Conservation (phyloP, 2,113 vertebrate species). For the Rhegmatorhina hoffmannsi region DNA sequence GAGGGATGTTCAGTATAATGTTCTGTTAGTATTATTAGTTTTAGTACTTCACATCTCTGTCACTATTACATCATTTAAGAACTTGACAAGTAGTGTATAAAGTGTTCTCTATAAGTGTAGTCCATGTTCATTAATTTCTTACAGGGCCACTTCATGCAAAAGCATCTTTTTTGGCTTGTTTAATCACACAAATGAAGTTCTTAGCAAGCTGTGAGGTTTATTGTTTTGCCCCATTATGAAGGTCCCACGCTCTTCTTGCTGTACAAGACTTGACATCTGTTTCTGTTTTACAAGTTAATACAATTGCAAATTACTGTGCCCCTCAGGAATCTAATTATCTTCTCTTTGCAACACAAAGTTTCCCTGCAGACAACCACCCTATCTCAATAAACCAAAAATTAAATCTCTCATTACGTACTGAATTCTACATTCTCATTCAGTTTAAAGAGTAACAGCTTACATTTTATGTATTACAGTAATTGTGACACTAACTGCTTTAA, state of each 20-base stretch:
- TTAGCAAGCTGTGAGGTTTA: neutral
- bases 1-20: neutral
- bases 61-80: neutral
- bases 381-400: neutral
- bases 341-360: neutral
- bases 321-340: neutral
- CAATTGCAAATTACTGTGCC: neutral
- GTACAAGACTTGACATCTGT: neutral
- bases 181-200: neutral
- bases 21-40: neutral
- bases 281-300: slow-evolving; percentile 4
- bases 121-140: neutral
- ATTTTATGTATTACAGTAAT: neutral
- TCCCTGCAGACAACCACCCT: neutral
- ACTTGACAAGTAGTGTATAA: neutral
- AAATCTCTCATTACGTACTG: neutral
- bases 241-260: neutral
- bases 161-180: neutral
- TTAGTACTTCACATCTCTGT: neutral
- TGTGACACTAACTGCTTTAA: neutral
- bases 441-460: neutral
- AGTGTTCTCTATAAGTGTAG: neutral
- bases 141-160: neutral
- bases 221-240: neutral
- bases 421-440: neutral